Conservation (phyloP, 2,797 vertebrate genomes). For the Arctocebus calabarensis region DNA sequence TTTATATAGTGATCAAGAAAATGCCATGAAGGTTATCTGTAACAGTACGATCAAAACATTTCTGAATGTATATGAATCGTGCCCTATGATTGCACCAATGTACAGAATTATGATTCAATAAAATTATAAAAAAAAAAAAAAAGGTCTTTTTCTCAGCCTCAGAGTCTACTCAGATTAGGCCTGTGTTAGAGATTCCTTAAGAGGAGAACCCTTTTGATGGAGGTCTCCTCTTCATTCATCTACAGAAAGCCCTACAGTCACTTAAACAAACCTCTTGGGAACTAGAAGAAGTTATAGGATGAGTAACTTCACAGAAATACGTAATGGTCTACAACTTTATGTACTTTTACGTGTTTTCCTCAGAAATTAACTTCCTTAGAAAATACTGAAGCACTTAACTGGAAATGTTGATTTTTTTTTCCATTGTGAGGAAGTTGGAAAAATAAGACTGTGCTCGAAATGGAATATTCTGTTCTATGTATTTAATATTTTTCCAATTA, state of each 20-base stretch:
- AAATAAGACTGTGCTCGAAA: not conserved
- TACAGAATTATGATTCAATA: too few relatives aligned
- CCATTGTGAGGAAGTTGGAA: not conserved
- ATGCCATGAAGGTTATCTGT: too few relatives aligned
- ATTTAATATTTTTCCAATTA: slow-evolving; percentile 31
- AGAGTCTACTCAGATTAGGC: not conserved
- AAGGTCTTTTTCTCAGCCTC: too few relatives aligned
- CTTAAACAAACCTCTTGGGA: slow-evolving; percentile 21
- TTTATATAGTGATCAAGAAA: too few relatives aligned
- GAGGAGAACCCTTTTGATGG: not conserved
- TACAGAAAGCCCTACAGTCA: slow-evolving; percentile 11
- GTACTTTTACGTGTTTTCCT: slow-evolving; percentile 11
- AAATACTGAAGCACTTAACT: not conserved
- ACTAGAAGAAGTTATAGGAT: not conserved
- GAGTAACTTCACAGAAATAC: not conserved
- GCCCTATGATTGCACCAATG: too few relatives aligned
- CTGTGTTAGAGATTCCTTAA: slow-evolving; percentile 30
- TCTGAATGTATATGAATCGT: too few relatives aligned
- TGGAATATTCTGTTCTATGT: not conserved
- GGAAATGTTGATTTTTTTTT: not conserved
- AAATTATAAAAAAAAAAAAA: too few relatives aligned
- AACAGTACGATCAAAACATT: too few relatives aligned
- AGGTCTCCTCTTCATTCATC: slow-evolving; percentile 27
- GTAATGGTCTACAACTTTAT: slow-evolving; percentile 28
- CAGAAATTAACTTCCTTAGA: slow-evolving; percentile 11